Conservation (phyloP, 2,113 vertebrate species). For the Syrmaticus mikado region DNA sequence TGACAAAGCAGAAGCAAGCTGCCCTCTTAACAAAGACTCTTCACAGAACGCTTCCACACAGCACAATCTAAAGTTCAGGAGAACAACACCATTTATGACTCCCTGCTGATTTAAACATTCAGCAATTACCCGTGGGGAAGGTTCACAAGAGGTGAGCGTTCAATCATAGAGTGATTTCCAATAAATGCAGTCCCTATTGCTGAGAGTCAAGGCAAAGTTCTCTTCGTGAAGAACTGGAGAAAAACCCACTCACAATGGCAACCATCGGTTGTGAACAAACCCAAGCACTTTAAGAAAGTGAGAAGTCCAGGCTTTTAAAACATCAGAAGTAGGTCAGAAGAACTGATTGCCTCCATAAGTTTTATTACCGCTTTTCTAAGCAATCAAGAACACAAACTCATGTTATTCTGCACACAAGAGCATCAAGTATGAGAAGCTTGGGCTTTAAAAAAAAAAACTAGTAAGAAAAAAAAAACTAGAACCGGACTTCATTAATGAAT, state of each 20-base stretch:
- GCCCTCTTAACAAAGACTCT: not conserved
- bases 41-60: fast-evolving
- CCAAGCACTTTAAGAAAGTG: not conserved
- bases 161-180: not conserved
- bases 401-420: not conserved
- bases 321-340: not conserved
- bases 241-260: not conserved
- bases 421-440: not conserved
- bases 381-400: not conserved
- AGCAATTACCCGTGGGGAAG: not conserved
- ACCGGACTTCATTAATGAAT: not conserved
- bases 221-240: not conserved
- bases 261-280: not conserved
- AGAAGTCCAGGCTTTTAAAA: not conserved
- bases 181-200: not conserved
- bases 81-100: not conserved
- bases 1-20: not conserved
- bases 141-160: not conserved
- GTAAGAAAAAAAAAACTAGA: not conserved
- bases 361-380: not conserved
- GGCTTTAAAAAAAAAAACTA: not conserved
- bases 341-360: not conserved
- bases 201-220: not conserved
- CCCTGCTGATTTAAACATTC: not conserved
- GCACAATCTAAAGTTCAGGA: not conserved